Percentiles rank a stretch among this genome's conserved stretches.
phyloP scores from a whole-genome alignment of 1,140 invertebrate genomes.

The Calosoma granatense region DNA sequence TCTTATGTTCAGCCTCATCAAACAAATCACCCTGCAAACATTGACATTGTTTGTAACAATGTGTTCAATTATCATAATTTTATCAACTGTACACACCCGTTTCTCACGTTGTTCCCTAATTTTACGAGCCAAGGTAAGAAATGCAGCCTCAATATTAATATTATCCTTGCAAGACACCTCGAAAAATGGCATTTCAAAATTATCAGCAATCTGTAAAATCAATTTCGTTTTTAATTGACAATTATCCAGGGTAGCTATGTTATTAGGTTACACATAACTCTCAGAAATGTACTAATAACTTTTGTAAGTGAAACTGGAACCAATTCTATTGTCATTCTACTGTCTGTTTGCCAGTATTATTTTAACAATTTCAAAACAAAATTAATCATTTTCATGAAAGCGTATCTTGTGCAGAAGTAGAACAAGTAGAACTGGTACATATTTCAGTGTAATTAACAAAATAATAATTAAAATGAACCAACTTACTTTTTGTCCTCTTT shows the following conservation, averaged over 20 bases:
- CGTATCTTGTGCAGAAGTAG: too few relatives aligned
- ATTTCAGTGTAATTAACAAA: too few relatives aligned
- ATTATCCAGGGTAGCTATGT: too few relatives aligned
- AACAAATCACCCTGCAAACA: constrained; percentile 33
- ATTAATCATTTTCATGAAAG: too few relatives aligned
- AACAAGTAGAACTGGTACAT: too few relatives aligned
- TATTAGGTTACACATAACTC: too few relatives aligned
- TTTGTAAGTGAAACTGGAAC: too few relatives aligned
- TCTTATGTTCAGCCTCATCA: constrained; percentile 22
- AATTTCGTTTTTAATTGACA: constrained; percentile 14
- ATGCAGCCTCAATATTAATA: constrained; percentile 81
- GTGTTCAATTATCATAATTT: constrained; percentile 21
- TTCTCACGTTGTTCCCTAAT: constrained; percentile 68
- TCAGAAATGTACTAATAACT: too few relatives aligned
- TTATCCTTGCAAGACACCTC: constrained; percentile 87
- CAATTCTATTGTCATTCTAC: too few relatives aligned
- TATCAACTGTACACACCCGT: constrained; percentile 43
- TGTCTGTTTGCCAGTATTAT: too few relatives aligned
- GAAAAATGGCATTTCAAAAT: constrained; percentile 86
- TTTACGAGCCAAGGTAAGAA: constrained; percentile 68
- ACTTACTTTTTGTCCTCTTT: constrained; percentile 65
- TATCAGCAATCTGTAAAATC: constrained; percentile 67
- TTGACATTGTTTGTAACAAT: constrained; percentile 27
- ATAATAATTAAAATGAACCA: neutral
- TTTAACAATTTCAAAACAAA: too few relatives aligned